phyloP scores from a whole-genome alignment of 2,113 vertebrate species.

The Lethenteron reissneri region DNA sequence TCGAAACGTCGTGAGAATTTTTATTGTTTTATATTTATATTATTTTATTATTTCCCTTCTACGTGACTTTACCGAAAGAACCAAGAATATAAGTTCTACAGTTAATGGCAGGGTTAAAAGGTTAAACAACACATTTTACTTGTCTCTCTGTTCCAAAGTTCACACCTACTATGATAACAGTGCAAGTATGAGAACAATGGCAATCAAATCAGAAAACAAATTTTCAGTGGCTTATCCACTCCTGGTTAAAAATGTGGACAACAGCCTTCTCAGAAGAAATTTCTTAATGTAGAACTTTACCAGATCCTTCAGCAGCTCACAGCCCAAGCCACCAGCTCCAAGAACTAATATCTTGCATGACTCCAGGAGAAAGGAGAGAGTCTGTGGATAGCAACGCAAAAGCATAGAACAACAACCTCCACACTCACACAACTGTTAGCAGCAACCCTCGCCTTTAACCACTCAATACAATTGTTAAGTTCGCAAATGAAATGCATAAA shows the following conservation, averaged over 20 bases:
- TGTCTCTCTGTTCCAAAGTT: constrained; percentile 8
- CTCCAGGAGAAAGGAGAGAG: constrained; percentile 62
- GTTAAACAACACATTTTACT: constrained; percentile 9
- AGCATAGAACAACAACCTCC: constrained; percentile 13
- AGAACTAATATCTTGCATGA: constrained; percentile 81
- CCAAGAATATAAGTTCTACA: neutral
- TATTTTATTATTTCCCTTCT: no score
- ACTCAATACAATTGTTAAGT: neutral
- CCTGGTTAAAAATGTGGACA: no score
- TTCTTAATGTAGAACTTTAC: constrained; percentile 23
- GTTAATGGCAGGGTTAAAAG: constrained; percentile 8
- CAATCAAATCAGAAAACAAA: constrained; percentile 10
- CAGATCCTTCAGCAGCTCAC: constrained; percentile 88
- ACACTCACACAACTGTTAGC: neutral
- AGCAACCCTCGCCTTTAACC: neutral
- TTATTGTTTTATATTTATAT: no score
- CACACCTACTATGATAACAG: constrained; percentile 9
- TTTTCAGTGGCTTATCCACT: constrained; percentile 8
- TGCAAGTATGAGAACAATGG: neutral
- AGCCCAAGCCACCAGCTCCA: constrained; percentile 82
- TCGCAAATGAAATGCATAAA: neutral
- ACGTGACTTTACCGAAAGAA: no score
- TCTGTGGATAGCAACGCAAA: constrained; percentile 22
- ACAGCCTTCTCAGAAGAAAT: neutral
- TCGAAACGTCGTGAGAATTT: no score